Base-by-base conservation (phyloP, 2,888 invertebrate species). In the Sminthurinus aureus region DNA sequence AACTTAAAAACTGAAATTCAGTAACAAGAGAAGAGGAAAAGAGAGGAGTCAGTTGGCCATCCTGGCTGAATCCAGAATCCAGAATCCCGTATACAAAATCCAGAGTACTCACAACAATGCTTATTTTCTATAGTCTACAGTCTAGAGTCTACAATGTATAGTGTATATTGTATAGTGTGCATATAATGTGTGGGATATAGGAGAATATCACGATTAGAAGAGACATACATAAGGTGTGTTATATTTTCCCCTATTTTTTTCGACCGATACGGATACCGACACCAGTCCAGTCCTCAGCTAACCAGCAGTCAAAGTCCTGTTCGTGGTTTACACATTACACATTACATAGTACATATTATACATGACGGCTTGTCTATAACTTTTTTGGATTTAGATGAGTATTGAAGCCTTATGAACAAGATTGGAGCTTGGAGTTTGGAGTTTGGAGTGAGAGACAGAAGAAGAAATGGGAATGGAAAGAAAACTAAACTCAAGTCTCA, bases 31-130 rank as follows among this genome's bases (percentile, higher is more conserved):
- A 71, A 71, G 71, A 38, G 3, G 73, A 69, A 20, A 24, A 0
- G 73, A 69, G 69, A 24, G 12, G 73, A 76, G 76, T 76, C 76
- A 76, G 76, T 76, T 76, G 76, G 76, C 58, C 20, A 51, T 76
- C 58, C 75, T 51, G 8, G 1, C 38, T 4, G 38, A 38, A 38
- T 38, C 38, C 38, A 38, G 38, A 38, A 38, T 38, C 38, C 38
- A 38, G 38, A 11, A n/a, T 67, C 67, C 38, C 1, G 38, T 4
- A 38, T 38, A 1, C 38, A 38, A 6, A 38, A 38, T 38, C 38
- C 38, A 38, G 38, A 38, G 38, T 38, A 38, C 38, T 38, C 38
- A 38, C 38, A 38, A 38, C 38, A 38, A 38, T 38, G 38, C 38
- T 38, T 6, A 38, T 38, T 38, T 38, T 38, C 38, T 38, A 38